A percentile compares a stretch with the other conserved stretches of the same genome.
phyloP scores from a whole-genome alignment of 2,113 vertebrate genomes.

The Mungos mungo region DNA sequence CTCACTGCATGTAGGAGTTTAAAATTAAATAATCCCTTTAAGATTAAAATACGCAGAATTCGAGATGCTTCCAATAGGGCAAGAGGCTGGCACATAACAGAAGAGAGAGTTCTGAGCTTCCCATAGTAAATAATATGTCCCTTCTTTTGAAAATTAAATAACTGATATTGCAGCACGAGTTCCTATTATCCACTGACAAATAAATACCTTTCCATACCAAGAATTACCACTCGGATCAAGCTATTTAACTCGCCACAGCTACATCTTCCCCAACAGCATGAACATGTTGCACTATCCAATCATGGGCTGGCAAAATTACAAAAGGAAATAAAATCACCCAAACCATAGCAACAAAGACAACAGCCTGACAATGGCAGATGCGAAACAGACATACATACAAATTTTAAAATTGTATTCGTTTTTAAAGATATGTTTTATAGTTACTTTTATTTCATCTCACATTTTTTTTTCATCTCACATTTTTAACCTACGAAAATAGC shows the following conservation, averaged over 20 bases:
- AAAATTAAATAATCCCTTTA: constrained; percentile 43
- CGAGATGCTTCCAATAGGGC: not conserved
- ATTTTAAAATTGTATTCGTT: constrained; percentile 79
- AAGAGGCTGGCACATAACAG: not conserved
- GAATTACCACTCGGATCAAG: constrained; percentile 46
- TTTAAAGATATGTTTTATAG: constrained; percentile 80
- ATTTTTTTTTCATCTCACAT: constrained; percentile 70
- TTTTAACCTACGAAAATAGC: constrained; percentile 28
- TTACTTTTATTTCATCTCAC: constrained; percentile 75
- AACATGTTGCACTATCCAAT: constrained; percentile 76
- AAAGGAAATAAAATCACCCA: constrained; percentile 81
- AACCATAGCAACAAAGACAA: constrained; percentile 84
- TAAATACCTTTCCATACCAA: constrained; percentile 53
- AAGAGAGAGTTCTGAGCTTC: not conserved
- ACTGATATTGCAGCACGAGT: not conserved
- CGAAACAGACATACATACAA: constrained; percentile 78
- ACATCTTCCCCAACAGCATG: constrained; percentile 74
- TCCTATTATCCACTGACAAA: not conserved
- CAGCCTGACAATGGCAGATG: constrained; percentile 83
- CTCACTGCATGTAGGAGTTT: constrained; percentile 25
- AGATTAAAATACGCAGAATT: constrained; percentile 38
- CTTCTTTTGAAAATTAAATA: constrained; percentile 53
- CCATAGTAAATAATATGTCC: not conserved
- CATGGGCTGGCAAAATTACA: constrained; percentile 81
- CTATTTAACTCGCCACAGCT: constrained; percentile 69